Evolutionary conservation across 2,888 invertebrate genomes (phyloP).

Genomic region (Eupeodes luniger): DNA sequence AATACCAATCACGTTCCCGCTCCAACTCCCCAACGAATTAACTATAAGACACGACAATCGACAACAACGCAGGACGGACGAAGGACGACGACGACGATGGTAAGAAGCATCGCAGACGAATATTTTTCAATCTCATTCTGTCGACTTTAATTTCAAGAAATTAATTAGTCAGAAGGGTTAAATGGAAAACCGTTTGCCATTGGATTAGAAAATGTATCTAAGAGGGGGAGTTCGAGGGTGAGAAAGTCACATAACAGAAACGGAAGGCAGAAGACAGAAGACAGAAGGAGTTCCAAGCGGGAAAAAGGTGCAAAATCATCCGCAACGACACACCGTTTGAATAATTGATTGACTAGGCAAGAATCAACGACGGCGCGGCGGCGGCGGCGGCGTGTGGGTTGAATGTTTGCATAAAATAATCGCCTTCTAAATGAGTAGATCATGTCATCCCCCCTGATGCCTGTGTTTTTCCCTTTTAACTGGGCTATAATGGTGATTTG

Average conservation of each 20-base stretch:
- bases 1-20: conserved; percentile 38
- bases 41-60: too few species aligned
- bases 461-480: not conserved
- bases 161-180: conserved; percentile 71
- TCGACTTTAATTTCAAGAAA: conserved; percentile 64
- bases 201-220: conserved; percentile 34
- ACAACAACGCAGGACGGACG: too few species aligned
- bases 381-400: not conserved
- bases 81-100: too few species aligned
- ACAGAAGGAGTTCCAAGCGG: not conserved
- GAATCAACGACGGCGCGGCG: not conserved
- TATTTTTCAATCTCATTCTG: conserved; percentile 39
- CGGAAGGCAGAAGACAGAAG: not conserved
- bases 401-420: conserved; percentile 60
- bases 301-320: conserved; percentile 44
- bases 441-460: conserved; percentile 1
- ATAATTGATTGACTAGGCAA: conserved; percentile 60
- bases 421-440: conserved; percentile 57
- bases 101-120: not conserved
- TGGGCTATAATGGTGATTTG: conserved; percentile 13
- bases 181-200: conserved; percentile 57
- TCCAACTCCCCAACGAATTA: not conserved
- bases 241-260: not conserved
- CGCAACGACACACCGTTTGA: conserved; percentile 47
- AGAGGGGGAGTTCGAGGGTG: not conserved